Evolutionary conservation across 2,888 invertebrate genomes (phyloP), one percentile per base, ranked within the genome.

Genomic region (Nasonia oneida): DNA sequence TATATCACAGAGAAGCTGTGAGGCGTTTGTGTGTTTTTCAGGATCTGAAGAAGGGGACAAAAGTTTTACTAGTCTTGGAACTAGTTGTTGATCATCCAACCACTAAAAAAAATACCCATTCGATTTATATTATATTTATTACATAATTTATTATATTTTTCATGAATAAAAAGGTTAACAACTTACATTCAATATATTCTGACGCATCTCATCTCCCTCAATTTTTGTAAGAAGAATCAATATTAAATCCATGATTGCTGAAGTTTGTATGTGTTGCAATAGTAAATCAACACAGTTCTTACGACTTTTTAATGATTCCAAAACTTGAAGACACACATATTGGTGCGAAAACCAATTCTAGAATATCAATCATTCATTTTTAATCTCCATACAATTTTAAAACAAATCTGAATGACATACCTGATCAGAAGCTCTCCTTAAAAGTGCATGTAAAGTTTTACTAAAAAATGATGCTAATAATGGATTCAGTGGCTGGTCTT

Each of bases 381-480:
- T 71, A 50, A 61, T 71, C n/a, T 78, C 53, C 18, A 57, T 67
- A 10, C 14, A 12, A 50, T 70, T 84, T 1, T 29, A 12, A 29
- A 29, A n/a, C n/a, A 33, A 81, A 12, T 23, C n/a, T 39, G 8
- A 61, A 6, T 23, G 8, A 77, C 71, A 93, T 93, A 97, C 96
- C 95, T 96, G 97, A 94, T 98, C 98, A 92, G 97, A 96, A 94
- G 97, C 97, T 93, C 97, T 96, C 89, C 97, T 96, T 88, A 99
- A 96, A 91, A 99, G 95, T 94, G 97, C 97, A 92, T 97, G 97
- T 94, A 99, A 96, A 88, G 98, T 98, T 95, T 98, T 98, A 94
- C 98, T 98, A 94, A 98, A 98, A 95, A 98, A 99, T 88, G 98
- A 98, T 80, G 99, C 98, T 91, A 99, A 95, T 89, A 99, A 95